A percentile compares a stretch with the other conserved stretches of the same genome.
phyloP scores from a whole-genome alignment of 2,888 invertebrate genomes.

The Lordiphosa fenestrarum region DNA sequence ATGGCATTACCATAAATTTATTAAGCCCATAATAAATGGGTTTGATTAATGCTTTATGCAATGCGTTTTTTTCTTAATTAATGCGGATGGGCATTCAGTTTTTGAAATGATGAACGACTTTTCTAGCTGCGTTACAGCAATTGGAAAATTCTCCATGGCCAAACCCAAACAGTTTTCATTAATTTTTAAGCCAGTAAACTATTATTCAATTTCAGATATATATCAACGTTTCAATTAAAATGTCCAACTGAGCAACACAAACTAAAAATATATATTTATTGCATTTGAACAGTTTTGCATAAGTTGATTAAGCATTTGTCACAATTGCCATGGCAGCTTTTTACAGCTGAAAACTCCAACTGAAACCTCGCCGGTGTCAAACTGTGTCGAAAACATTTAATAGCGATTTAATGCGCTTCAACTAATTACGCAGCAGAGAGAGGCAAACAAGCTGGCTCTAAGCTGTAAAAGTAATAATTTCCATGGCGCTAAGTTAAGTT shows the following conservation, averaged over 20 bases:
- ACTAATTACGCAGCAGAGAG: slow-evolving; percentile 44
- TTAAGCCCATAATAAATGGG: slow-evolving; percentile 39
- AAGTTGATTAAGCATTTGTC: slow-evolving; percentile 31
- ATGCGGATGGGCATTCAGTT: slow-evolving; percentile 4
- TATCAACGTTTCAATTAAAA: slow-evolving; percentile 52
- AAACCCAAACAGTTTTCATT: background rate
- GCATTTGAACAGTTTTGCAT: slow-evolving; percentile 12
- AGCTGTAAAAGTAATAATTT: slow-evolving; percentile 22
- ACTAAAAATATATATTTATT: background rate
- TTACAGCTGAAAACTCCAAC: slow-evolving; percentile 31
- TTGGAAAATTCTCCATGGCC: background rate
- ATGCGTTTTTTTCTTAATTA: background rate
- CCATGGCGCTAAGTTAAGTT: slow-evolving; percentile 18
- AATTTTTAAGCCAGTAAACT: slow-evolving; percentile 2
- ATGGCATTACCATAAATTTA: slow-evolving; percentile 52
- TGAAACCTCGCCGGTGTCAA: slow-evolving; percentile 33
- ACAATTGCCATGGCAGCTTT: slow-evolving; percentile 34
- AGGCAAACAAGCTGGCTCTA: slow-evolving; percentile 3
- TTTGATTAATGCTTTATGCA: slow-evolving; percentile 40
- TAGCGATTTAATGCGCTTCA: slow-evolving; percentile 44
- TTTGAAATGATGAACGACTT: background rate
- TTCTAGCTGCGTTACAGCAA: slow-evolving; percentile 4
- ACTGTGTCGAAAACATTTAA: slow-evolving; percentile 52
- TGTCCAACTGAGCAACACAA: slow-evolving; percentile 7
- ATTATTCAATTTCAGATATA: slow-evolving; percentile 65